Base-by-base conservation (phyloP, 2,113 vertebrate genomes). In the Platichthys flesus region DNA sequence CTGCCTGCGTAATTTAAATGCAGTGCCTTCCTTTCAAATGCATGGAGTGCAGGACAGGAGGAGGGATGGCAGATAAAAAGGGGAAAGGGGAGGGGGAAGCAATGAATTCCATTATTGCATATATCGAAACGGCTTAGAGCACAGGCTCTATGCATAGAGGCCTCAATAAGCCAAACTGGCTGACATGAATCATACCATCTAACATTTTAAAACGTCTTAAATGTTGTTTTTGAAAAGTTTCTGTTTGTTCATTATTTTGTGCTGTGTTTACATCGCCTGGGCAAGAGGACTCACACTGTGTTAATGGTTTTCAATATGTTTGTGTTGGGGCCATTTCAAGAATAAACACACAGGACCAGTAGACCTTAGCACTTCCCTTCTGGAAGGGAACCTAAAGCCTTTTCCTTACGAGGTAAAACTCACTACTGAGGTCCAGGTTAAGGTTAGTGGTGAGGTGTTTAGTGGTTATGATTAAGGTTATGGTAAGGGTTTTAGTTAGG, bases 1-100 rank as follows among this genome's bases (percentile, higher is more conserved):
- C 90, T 88, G 90, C 88, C 77, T 54, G 82, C 60, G 71, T 93
- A 85, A 94, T 93, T 93, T 93, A 91, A 93, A 92, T 93, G 91
- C 74, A 83, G 76, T 81, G 85, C 81, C 81, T 89, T 82, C 76
- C 75, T 90, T 89, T 83, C 78, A 88, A 87, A 91, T 86, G 87
- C 81, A 90, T 71, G 73, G 73, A 0, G 64, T 82, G 76, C 67
- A 66, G 79, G 85, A 79, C 51, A 67, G 69, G 74, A 75, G 75
- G 49, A 76, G 71, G 67, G 59, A 77, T 47, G 2, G 61, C 57
- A 67, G 72, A 40, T 60, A 76, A 37, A 58, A 72, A 35, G 31
- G 24, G 64, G 64, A 56, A 58, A 78, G 71, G 74, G 72, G 64
- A 65, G 76, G 76, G 76, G 72, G 78, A 79, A 72, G 83, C 84